Evolutionary conservation across 2,113 vertebrate genomes (phyloP), one percentile per base, ranked within the genome.

Genomic region (Centropus unirufus): DNA sequence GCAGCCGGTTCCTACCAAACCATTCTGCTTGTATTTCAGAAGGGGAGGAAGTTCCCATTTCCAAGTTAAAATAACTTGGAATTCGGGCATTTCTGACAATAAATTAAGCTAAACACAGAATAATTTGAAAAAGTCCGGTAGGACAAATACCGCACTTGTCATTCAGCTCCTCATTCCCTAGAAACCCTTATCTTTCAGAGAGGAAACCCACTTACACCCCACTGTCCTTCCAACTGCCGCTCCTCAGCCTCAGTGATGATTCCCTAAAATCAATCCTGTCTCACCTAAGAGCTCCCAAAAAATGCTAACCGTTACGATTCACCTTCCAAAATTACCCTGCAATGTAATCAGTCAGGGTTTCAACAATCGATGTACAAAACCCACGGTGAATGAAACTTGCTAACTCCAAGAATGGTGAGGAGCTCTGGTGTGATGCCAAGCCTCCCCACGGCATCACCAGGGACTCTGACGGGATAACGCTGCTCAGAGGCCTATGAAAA

Each of bases 401-500:
- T 66, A 62, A 54, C 70, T 69, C 46, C 30, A 62, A 67, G 81
- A 83, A 70, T 4, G 26, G 62, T 47, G 2, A 89, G 29, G 11
- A 49, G 34, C 44, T 49, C 51, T 66, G 42, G 63, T 0, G 8
- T 12, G 67, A 55, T 23, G 36, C 49, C 47, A 78, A 15, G 47
- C 11, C 27, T 69, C 47, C 64, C 26, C 9, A 46, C 27, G 21
- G 26, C 42, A 88, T 21, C 49, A 4, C 2, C 52, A 54, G 1
- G 44, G 23, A 36, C 14, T 30, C 8, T 32, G 32, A 61, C 6
- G 26, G 1, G 52, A 34, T 10, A 74, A 11, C 46, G 27, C 7
- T 19, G 23, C 16, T 54, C 14, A 12, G 29, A 66, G 19, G 5
- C 1, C 0, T 4, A 36, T 0, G 2, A 66, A 76, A 90, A 82